These are phyloP conservation scores for Rousettus leschenaultii DNA, from an alignment of 2,113 vertebrate species.

Conservation along the genomic window DNA sequence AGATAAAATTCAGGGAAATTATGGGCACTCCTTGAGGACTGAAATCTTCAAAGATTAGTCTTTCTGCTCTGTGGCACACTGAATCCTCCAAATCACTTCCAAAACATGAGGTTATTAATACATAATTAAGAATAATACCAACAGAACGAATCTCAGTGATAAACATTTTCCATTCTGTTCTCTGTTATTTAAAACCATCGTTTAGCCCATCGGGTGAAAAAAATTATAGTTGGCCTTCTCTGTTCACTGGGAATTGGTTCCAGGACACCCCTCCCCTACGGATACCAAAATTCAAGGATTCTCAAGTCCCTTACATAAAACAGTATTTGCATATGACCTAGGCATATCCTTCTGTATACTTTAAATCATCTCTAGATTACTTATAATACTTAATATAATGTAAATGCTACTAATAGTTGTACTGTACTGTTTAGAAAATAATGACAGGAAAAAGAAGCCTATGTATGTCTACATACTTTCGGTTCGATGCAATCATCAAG, in stretches of 20 bases:
- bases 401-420: background rate
- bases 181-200: background rate
- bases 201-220: background rate
- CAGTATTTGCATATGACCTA: background rate
- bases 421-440: background rate
- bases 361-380: background rate
- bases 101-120: constrained; percentile 33
- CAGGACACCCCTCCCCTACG: background rate
- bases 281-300: background rate
- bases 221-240: background rate
- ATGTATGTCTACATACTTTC: too few relatives aligned
- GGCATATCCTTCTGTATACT: too few relatives aligned
- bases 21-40: background rate
- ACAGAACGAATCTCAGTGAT: background rate
- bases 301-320: background rate
- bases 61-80: constrained; percentile 26
- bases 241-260: background rate
- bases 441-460: background rate
- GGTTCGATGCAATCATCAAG: too few relatives aligned
- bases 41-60: background rate
- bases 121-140: constrained; percentile 43
- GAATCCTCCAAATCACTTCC: constrained; percentile 47
- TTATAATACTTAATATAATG: background rate
- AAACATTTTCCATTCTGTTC: background rate
- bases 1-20: background rate